Conservation (phyloP, 2,113 vertebrate genomes). For the Dolichotis patagonum region DNA sequence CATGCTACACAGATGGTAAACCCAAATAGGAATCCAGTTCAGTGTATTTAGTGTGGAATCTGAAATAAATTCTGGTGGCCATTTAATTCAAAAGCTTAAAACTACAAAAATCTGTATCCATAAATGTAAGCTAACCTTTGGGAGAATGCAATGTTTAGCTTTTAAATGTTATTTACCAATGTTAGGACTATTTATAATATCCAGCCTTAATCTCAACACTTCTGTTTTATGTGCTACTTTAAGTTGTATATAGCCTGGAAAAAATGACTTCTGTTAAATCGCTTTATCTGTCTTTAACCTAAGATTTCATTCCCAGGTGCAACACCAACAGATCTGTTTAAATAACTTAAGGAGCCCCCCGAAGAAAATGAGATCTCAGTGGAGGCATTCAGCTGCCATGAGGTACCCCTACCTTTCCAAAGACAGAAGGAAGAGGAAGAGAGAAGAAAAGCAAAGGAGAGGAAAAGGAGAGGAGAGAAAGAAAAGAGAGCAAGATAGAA, state of each 20-base stretch:
- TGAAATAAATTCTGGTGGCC: constrained; percentile 79
- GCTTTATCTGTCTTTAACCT: background rate
- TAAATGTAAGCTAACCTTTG: background rate
- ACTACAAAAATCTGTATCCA: background rate
- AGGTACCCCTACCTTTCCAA: background rate
- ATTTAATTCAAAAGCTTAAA: constrained; percentile 79
- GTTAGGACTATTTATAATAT: background rate
- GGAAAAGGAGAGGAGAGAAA: too few relatives aligned
- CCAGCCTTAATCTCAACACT: background rate
- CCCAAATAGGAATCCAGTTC: constrained; percentile 76
- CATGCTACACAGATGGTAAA: constrained; percentile 80
- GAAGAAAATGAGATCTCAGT: background rate
- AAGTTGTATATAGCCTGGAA: background rate
- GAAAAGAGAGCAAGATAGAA: too few relatives aligned
- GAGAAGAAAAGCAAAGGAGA: background rate
- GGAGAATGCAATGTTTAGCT: background rate
- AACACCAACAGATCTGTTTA: background rate
- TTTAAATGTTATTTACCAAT: background rate
- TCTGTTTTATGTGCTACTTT: background rate
- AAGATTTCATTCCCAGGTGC: background rate
- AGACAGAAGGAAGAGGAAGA: background rate
- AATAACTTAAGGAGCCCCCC: background rate
- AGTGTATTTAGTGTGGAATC: constrained; percentile 67
- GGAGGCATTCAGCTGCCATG: background rate
- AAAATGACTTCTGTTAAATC: background rate